Percentiles rank a stretch among this genome's conserved stretches.
Evolutionary conservation across 2,888 invertebrate genomes (phyloP).

Genomic region (Ochlodes sylvanus): DNA sequence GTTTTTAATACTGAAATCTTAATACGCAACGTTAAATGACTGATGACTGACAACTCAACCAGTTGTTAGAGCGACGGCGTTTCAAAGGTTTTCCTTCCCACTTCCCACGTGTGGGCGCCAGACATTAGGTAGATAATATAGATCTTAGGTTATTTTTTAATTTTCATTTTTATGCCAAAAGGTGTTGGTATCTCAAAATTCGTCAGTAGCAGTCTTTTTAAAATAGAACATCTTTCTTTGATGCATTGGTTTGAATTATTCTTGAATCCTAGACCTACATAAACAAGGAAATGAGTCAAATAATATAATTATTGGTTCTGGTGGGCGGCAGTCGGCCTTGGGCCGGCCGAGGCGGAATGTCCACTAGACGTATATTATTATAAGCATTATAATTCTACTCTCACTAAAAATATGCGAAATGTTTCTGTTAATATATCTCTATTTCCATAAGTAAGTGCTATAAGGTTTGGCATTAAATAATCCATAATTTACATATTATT

Average conservation of each 20-base stretch:
- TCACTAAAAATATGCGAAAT: conserved; percentile 24
- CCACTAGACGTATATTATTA: conserved; percentile 46
- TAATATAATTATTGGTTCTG: conserved; percentile 58
- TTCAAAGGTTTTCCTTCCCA: not conserved
- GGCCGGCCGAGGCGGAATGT: conserved; percentile 62
- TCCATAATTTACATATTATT: no score
- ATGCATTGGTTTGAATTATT: conserved; percentile 23
- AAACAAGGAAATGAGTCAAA: conserved; percentile 65
- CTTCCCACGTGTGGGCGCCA: not conserved
- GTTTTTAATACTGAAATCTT: no score
- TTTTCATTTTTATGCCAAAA: not conserved
- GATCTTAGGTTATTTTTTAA: not conserved
- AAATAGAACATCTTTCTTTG: conserved; percentile 10
- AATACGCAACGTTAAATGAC: conserved; percentile 6
- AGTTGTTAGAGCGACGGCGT: not conserved
- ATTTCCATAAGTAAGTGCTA: conserved; percentile 35
- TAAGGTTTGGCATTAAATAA: not conserved
- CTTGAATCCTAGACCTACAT: conserved; percentile 52
- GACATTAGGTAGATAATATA: not conserved
- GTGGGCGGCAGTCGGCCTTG: conserved; percentile 70
- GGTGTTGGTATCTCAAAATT: not conserved
- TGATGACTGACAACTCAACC: conserved; percentile 12
- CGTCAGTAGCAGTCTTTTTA: not conserved
- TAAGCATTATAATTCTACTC: conserved; percentile 21
- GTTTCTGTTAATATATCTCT: conserved; percentile 46